Base-by-base conservation (phyloP, 2,113 vertebrate genomes). In the Hemiscyllium ocellatum region DNA sequence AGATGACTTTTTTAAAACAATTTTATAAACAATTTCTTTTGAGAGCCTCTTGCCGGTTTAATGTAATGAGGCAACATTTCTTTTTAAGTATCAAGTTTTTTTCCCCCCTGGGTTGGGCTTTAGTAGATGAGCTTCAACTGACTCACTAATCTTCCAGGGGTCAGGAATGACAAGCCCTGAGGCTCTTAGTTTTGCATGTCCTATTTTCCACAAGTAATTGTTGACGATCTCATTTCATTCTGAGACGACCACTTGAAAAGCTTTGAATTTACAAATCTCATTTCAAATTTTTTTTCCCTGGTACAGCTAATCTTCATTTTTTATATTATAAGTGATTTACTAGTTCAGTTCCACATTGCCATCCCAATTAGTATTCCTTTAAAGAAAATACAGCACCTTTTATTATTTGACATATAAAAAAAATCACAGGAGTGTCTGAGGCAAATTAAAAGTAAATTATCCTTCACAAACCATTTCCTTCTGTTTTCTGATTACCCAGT, bases 11-110 rank as follows among this genome's bases (percentile, higher is more conserved):
- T 97, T 97, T 65, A 72, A 26, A 95, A 69, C 68, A 98, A 98
- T 98, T 98, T 98, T 98, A 99, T 99, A 98, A 99, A 99, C 98
- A 98, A 99, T 99, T 98, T 98, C 99, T 95, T 69, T 72, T 99
- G 98, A 99, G 98, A 97, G 98, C 99, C 98, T 99, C 99, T 99
- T 98, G 98, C 98, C 99, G 98, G 98, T 99, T 98, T 98, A 99
- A 99, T 99, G 98, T 98, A 98, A 98, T 98, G 98, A 98, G 94
- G 68, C 94, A 98, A 98, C 98, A 97, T 98, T 98, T 98, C 98
- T 98, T 98, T 97, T 98, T 98, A 98, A 95, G 68, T 97, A 97
- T 98, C 98, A 98, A 98, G 98, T 98, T 98, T 98, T 97, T 96
- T 37, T 0, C 52, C 96, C 0, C 1, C 95, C 68, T 0, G 24